These are phyloP conservation scores for Thomomys bottae DNA, from an alignment of 2,113 vertebrate genomes.

Conservation along the genomic window DNA sequence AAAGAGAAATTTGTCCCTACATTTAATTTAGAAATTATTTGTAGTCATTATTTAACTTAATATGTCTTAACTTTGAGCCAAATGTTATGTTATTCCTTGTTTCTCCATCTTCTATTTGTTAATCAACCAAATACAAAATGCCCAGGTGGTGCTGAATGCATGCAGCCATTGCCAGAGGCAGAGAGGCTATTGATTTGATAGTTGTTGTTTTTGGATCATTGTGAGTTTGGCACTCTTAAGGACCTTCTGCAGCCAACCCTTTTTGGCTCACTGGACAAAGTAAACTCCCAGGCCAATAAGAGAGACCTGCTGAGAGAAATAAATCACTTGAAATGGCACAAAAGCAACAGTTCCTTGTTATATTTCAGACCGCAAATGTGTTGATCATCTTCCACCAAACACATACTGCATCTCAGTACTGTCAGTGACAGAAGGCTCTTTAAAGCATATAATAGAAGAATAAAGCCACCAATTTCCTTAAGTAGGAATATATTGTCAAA, in stretches of 20 bases:
- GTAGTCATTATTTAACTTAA: slow-evolving; percentile 38
- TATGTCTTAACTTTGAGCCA: slow-evolving; percentile 41
- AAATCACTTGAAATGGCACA: slow-evolving; percentile 59
- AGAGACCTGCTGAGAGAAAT: slow-evolving; percentile 60
- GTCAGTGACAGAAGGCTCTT: slow-evolving; percentile 24
- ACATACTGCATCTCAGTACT: neutral
- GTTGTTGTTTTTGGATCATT: slow-evolving; percentile 59
- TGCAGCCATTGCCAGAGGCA: neutral
- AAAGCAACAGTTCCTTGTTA: slow-evolving; percentile 37
- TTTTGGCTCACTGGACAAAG: slow-evolving; percentile 55
- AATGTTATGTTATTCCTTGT: neutral
- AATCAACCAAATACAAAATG: slow-evolving; percentile 12
- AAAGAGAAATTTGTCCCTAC: neutral
- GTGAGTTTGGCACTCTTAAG: slow-evolving; percentile 51
- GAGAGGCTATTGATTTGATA: slow-evolving; percentile 44
- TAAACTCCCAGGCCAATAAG: slow-evolving; percentile 58
- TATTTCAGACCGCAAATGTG: slow-evolving; percentile 35
- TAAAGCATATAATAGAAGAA: neutral
- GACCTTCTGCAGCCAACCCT: slow-evolving; percentile 6
- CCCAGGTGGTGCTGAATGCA: slow-evolving; percentile 2
- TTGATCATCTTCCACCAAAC: slow-evolving; percentile 46
- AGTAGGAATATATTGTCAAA: neutral
- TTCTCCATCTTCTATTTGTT: slow-evolving; percentile 11
- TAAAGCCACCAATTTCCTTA: neutral
- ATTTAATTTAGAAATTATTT: slow-evolving; percentile 17